Percentiles rank a stretch among this genome's conserved stretches.
These are phyloP conservation scores for Allygus modestus DNA, from an alignment of 2,888 invertebrate species.

Conservation along the genomic window DNA sequence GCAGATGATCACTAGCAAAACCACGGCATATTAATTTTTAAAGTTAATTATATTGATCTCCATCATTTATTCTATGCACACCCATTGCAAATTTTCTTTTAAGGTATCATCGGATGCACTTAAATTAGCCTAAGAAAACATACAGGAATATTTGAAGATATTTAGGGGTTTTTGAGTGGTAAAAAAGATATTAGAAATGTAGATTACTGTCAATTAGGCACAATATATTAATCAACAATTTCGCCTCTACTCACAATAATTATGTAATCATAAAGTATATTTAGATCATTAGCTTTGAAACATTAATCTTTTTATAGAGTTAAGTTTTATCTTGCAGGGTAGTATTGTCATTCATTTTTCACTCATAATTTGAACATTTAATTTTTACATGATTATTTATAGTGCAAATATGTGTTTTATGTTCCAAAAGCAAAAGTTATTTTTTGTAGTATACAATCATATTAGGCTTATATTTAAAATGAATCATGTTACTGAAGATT, in stretches of 20 bases:
- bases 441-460: neutral
- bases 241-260: constrained; percentile 7
- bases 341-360: neutral
- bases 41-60: neutral
- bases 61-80: neutral
- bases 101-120: constrained; percentile 33
- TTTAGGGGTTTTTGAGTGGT: constrained; percentile 33
- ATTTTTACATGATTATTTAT: neutral
- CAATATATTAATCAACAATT: constrained; percentile 13
- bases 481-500: neutral
- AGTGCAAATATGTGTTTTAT: neutral
- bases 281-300: neutral
- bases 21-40: neutral
- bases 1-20: constrained; percentile 77
- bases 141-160: constrained; percentile 12
- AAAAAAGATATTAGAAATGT: neutral
- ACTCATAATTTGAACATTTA: neutral
- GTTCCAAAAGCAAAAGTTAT: neutral
- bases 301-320: neutral
- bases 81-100: neutral
- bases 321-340: neutral
- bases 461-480: neutral
- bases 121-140: neutral
- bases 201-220: constrained; percentile 55
- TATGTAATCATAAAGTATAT: neutral